Percentiles rank a stretch among this genome's conserved stretches.
Evolutionary conservation across 2,888 invertebrate species (phyloP).

Genomic region (Phymatocera aterrima): DNA sequence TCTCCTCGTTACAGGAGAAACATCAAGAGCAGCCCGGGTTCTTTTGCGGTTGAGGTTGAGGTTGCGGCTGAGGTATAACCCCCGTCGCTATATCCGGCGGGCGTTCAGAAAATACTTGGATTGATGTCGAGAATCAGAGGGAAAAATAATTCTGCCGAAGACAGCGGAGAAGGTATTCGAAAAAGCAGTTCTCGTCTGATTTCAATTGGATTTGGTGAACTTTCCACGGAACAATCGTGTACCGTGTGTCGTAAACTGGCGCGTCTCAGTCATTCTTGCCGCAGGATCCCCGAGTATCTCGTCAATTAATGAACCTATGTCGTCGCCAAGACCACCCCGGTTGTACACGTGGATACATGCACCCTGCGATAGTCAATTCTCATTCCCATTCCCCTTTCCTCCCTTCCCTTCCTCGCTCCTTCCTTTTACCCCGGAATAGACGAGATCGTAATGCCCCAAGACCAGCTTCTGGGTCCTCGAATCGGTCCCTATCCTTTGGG

Average conservation of each 20-base stretch:
- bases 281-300: conserved; percentile 61
- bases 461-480: conserved; percentile 39
- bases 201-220: too few relatives aligned
- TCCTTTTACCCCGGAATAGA: conserved; percentile 10
- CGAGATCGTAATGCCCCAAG: conserved; percentile 39
- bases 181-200: too few relatives aligned
- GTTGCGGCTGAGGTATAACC: not conserved
- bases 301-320: conserved; percentile 73
- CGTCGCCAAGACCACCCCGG: conserved; percentile 70
- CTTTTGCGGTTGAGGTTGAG: not conserved
- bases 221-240: not conserved
- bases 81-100: not conserved
- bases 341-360: conserved; percentile 62
- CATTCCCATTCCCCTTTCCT: conserved; percentile 48
- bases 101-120: not conserved
- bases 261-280: conserved; percentile 25
- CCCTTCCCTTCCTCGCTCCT: conserved; percentile 44
- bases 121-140: not conserved
- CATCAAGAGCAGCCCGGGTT: not conserved
- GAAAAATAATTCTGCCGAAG: not conserved
- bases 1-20: conserved; percentile 61
- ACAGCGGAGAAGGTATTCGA: too few relatives aligned
- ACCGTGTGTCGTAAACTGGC: conserved; percentile 17
- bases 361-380: conserved; percentile 51
- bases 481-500: conserved; percentile 49